These are phyloP conservation scores for Erebia palarica DNA, from an alignment of 2,888 invertebrate species.

Conservation along the genomic window DNA sequence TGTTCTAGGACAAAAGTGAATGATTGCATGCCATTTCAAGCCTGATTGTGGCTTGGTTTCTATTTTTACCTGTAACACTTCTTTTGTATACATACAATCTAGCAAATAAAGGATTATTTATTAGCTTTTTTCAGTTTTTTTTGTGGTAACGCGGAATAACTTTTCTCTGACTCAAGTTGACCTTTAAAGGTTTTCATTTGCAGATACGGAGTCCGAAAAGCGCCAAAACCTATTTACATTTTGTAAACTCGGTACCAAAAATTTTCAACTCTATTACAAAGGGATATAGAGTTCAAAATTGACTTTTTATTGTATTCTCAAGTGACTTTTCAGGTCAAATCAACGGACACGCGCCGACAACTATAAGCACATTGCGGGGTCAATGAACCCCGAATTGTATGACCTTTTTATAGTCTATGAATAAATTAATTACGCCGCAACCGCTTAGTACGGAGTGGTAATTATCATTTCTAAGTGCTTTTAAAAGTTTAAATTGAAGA, in stretches of 20 bases:
- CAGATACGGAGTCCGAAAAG: not conserved
- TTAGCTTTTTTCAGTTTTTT: too few relatives aligned
- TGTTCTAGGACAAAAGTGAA: too few relatives aligned
- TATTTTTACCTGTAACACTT: too few relatives aligned
- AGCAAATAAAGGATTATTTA: too few relatives aligned
- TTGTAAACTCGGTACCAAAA: not conserved
- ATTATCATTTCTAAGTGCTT: slow-evolving; percentile 20
- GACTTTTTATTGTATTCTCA: not conserved
- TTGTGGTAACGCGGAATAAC: too few relatives aligned
- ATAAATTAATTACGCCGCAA: slow-evolving; percentile 34
- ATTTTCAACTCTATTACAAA: slow-evolving; percentile 42
- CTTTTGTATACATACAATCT: too few relatives aligned
- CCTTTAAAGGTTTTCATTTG: not conserved
- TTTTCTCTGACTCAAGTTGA: too few relatives aligned
- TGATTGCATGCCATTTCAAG: too few relatives aligned
- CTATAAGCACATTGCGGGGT: slow-evolving; percentile 44
- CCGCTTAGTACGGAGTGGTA: slow-evolving; percentile 21
- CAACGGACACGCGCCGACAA: slow-evolving; percentile 65
- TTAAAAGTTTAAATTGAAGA: slow-evolving; percentile 8
- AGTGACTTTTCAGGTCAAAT: slow-evolving; percentile 35
- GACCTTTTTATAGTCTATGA: slow-evolving; percentile 52
- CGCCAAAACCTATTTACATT: slow-evolving; percentile 27
- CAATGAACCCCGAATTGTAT: slow-evolving; percentile 54
- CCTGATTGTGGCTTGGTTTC: too few relatives aligned
- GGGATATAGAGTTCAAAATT: slow-evolving; percentile 26